A percentile compares a stretch with the other conserved stretches of the same genome.
These are phyloP conservation scores for Mormyrops attenuatus DNA, from an alignment of 2,797 vertebrate genomes.

Conservation along the genomic window DNA sequence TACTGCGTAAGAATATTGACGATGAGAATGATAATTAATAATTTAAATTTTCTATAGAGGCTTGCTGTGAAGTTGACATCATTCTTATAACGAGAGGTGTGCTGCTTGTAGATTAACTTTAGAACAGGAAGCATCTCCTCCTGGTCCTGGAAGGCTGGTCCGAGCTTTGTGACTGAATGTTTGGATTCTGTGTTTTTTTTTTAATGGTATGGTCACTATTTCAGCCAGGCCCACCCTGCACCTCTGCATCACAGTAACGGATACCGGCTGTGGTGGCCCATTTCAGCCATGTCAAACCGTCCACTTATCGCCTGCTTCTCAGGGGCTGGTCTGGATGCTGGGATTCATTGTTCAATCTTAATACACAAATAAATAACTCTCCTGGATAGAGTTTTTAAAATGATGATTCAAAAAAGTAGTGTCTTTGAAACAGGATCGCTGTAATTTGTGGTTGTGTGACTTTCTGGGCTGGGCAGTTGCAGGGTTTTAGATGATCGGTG, in stretches of 20 bases:
- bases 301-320: not conserved
- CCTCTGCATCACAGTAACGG: not conserved
- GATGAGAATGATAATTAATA: conserved; percentile 11
- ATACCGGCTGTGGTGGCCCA: not conserved
- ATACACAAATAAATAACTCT: conserved; percentile 12
- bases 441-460: not conserved
- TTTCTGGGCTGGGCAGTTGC: not conserved
- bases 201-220: not conserved
- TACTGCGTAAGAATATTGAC: conserved; percentile 10
- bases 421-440: not conserved
- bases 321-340: not conserved
- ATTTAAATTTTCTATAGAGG: not conserved
- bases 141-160: not conserved
- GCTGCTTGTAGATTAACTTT: not conserved
- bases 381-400: not conserved
- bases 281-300: not conserved
- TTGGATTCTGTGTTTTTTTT: not conserved
- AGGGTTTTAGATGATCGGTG: not conserved
- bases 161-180: not conserved
- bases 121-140: not conserved
- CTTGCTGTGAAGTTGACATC: conserved; percentile 1
- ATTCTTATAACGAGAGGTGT: not conserved
- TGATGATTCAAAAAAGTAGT: not conserved
- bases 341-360: conserved; percentile 10
- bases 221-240: not conserved